Conservation (phyloP, 1,140 invertebrate species). For the Neodiprion virginianus region DNA sequence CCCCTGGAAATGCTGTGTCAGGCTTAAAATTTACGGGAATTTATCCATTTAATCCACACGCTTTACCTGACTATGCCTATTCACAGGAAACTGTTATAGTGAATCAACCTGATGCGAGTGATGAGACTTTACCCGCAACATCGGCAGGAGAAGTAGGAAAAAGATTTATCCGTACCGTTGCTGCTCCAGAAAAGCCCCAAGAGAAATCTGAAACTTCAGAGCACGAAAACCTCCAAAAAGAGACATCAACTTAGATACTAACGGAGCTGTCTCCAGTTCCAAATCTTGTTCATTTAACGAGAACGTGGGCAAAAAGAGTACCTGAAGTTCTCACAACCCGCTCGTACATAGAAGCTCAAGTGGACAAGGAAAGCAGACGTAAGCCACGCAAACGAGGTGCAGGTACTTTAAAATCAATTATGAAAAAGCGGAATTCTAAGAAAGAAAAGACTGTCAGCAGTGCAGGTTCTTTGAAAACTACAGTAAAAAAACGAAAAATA, state of each 20-base stretch:
- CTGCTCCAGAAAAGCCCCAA: not conserved
- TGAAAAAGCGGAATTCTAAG: no score
- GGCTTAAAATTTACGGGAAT: slow-evolving; percentile 28
- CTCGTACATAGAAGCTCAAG: no score
- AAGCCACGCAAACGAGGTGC: no score
- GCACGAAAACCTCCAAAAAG: not conserved
- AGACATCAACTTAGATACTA: no score
- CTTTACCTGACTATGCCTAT: slow-evolving; percentile 28
- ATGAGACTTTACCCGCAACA: not conserved
- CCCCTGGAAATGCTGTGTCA: slow-evolving; percentile 9
- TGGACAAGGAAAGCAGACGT: no score
- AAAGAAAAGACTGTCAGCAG: no score
- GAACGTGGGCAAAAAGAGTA: not conserved
- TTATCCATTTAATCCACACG: slow-evolving; percentile 32
- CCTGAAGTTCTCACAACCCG: not conserved
- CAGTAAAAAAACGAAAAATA: not conserved
- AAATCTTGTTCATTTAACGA: no score
- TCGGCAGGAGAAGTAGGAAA: not conserved
- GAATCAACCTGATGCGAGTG: not conserved
- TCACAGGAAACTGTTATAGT: not conserved
- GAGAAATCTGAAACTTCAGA: slow-evolving; percentile 4
- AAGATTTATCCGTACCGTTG: not conserved
- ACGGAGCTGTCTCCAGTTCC: no score
- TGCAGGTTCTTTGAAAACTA: not conserved
- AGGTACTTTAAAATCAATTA: no score